Evolutionary conservation across 2,888 invertebrate genomes (phyloP), one percentile per base, ranked within the genome.

Genomic region (Tiphia femorata): DNA sequence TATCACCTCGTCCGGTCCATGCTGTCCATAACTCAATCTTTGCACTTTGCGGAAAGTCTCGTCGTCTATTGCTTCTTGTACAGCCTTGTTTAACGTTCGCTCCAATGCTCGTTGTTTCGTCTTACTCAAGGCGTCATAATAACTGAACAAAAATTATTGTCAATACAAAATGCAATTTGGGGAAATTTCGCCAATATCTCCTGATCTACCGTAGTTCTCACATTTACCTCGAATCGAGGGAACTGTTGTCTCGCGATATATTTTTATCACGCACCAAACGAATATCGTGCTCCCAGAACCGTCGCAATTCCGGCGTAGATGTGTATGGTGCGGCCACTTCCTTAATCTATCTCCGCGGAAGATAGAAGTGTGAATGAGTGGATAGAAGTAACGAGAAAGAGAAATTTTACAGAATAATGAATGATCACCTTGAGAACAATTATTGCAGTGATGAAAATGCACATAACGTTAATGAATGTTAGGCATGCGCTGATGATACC

Each of bases 261-360:
- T 82, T 82, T 54, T 85, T 85, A 59, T 91, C 89, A 20, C 93
- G 85, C 0, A 89, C 92, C n/a, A 91, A 87, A 50, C 88, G 90
- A 49, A 94, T 88, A 80, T 94, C 94, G 65, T 90, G 90, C 77
- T 92, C 91, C 93, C 93, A 94, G 49, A 84, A 87, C 68, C 92
- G 85, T 64, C 90, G 87, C 44, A 92, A 84, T 73, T 91, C 91
- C 19, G 91, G 90, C 59, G 90, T 90, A 0, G 91, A 91, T 0
- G 92, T 92, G 72, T 92, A 91, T 0, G 92, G 94, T 46, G 93
- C 93, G 0, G 91, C 91, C 6, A 94, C 93, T 84, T 93, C 93
- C 81, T 94, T 94, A 64, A 94, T 92, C 88, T 88, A 40, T 17
- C 6, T 7, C 14, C 14, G n/a, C 4, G 10, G 23, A 41, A 17